phyloP scores from a whole-genome alignment of 2,888 invertebrate species.

The Melipona beecheii region DNA sequence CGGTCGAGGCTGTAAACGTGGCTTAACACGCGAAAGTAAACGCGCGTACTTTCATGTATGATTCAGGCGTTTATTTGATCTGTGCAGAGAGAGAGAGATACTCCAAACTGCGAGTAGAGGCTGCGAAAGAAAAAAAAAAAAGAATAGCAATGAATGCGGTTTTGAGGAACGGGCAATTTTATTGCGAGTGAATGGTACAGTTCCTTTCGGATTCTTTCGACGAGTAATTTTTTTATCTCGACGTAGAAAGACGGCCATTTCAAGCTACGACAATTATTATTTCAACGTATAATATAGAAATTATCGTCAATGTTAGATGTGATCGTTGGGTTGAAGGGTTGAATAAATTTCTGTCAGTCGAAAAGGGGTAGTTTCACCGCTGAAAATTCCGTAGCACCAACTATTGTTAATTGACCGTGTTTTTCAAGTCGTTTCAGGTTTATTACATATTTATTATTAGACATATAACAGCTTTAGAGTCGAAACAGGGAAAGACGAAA shows the following conservation, averaged over 20 bases:
- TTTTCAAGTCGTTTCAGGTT: neutral
- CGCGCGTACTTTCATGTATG: constrained; percentile 26
- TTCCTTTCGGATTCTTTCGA: neutral
- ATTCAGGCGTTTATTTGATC: constrained; percentile 38
- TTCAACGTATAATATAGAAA: no score
- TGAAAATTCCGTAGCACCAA: neutral
- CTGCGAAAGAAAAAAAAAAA: neutral
- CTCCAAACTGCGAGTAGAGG: neutral
- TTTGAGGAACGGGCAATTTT: neutral
- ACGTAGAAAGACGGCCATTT: neutral
- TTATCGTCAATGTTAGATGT: no score
- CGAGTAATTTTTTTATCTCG: neutral
- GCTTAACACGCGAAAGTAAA: constrained; percentile 30
- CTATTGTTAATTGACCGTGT: neutral
- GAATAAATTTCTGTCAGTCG: neutral
- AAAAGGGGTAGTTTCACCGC: neutral
- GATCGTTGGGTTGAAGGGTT: neutral
- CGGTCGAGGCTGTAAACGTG: constrained; percentile 19
- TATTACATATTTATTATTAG: neutral
- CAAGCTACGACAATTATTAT: no score
- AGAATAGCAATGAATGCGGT: neutral
- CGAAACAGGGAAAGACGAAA: no score
- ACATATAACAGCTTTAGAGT: neutral
- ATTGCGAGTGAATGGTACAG: neutral
- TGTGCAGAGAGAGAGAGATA: neutral